Evolutionary conservation across 1,140 invertebrate genomes (phyloP).

Genomic region (Tribolium castaneum): DNA sequence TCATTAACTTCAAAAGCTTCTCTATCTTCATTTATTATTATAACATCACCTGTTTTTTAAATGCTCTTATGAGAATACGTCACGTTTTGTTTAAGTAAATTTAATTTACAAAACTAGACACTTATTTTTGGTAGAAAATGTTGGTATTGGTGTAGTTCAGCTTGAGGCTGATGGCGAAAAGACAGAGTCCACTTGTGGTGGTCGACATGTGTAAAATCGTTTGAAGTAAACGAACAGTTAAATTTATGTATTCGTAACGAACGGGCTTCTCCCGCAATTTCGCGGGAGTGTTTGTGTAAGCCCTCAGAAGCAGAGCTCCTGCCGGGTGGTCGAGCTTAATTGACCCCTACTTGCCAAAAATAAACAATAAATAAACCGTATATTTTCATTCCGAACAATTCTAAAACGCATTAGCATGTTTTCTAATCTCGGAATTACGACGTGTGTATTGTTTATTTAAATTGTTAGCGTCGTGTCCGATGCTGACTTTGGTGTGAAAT

Average conservation of each 20-base stretch:
- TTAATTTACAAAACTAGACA: too few relatives aligned
- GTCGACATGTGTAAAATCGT: slow-evolving; percentile 35
- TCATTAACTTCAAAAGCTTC: too few relatives aligned
- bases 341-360: slow-evolving; percentile 39
- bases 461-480: slow-evolving; percentile 6
- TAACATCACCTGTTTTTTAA: too few relatives aligned
- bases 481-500: slow-evolving; percentile 9
- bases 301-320: slow-evolving; percentile 24
- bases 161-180: background rate
- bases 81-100: too few relatives aligned
- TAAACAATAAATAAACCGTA: slow-evolving; percentile 42
- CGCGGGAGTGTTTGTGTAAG: slow-evolving; percentile 27
- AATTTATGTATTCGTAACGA: slow-evolving; percentile 39
- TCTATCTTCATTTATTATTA: too few relatives aligned
- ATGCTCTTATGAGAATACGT: too few relatives aligned
- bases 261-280: slow-evolving; percentile 13
- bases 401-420: slow-evolving; percentile 30
- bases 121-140: too few relatives aligned
- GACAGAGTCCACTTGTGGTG: slow-evolving; percentile 21
- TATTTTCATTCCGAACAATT: slow-evolving; percentile 32
- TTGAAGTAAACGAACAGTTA: slow-evolving; percentile 34
- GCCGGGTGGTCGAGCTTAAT: slow-evolving; percentile 33
- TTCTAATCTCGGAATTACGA: slow-evolving; percentile 44
- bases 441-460: slow-evolving; percentile 43
- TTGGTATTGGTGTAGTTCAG: background rate